Percentiles rank a stretch among this genome's conserved stretches.
phyloP scores from a whole-genome alignment of 2,797 vertebrate genomes.

The Anguilla marmorata region DNA sequence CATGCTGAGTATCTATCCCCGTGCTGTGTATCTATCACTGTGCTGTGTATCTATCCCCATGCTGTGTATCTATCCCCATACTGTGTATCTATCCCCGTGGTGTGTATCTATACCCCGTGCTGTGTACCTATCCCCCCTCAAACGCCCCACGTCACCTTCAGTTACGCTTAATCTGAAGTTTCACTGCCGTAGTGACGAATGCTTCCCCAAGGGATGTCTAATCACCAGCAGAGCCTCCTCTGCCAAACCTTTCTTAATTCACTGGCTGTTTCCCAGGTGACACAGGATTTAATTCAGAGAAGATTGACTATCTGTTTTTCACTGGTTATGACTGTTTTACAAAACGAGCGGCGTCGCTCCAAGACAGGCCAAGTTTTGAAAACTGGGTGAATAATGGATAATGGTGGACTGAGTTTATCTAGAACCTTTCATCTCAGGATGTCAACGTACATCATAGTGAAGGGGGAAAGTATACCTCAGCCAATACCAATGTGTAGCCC shows the following conservation, averaged over 20 bases:
- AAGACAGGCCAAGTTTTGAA: background rate
- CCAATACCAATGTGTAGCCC: too few relatives aligned
- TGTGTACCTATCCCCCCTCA: too few relatives aligned
- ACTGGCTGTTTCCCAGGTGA: background rate
- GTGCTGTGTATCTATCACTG: too few relatives aligned
- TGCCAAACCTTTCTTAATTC: background rate
- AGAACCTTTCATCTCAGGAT: too few relatives aligned
- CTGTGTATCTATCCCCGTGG: too few relatives aligned
- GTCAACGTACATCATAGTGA: background rate
- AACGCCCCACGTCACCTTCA: background rate
- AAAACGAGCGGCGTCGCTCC: background rate
- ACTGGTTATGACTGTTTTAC: background rate
- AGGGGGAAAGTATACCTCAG: too few relatives aligned
- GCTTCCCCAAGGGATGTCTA: background rate
- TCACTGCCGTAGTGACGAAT: background rate
- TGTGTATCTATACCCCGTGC: too few relatives aligned
- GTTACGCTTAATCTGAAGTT: background rate
- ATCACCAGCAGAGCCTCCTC: background rate
- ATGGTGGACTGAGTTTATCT: background rate
- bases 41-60: too few relatives aligned
- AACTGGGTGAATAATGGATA: background rate
- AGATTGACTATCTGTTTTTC: background rate
- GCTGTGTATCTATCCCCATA: too few relatives aligned
- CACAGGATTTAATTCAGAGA: background rate
- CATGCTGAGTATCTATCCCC: too few relatives aligned